Base-by-base conservation (phyloP, 2,888 invertebrate genomes). In the Andrena hattorfiana region DNA sequence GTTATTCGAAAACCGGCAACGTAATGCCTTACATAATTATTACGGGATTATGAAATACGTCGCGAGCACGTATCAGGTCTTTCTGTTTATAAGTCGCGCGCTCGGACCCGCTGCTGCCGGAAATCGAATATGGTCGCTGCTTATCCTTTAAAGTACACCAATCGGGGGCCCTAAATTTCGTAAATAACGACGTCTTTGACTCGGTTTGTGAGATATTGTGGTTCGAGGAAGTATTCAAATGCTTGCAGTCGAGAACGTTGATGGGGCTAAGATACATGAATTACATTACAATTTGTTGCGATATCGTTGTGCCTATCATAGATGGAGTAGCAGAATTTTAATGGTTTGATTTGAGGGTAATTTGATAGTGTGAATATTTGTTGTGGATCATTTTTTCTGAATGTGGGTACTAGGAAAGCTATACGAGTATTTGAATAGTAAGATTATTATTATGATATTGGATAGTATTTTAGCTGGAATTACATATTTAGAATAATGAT, bases 21-120 rank as follows among this genome's bases (percentile, higher is more conserved):
- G 49, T 60, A 49, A 54, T 35, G 56, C 59, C 68, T 83, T 83
- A 73, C 64, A 42, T 77, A 83, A 83, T 83, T 81, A 83, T 83
- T 81, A 51, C 16, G 8, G 35, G 66, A 77, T 76, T 81, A 80
- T 68, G 74, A 75, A 74, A 68, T 56, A 13, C 23, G 75, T 42
- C 60, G 42, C 32, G n/a, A 42, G 4, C 60, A 16, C 16, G n/a
- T 20, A 23, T 67, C 56, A 1, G 26, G 23, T 23, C 51, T 49
- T 56, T 67, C 59, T 30, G 51, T 23, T 60, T 56, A 23, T 51
- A 62, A 23, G 26, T 20, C 16, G 26, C 16, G 51, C 26, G 51
- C 20, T 56, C 13, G 48, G 1, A 7, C 20, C 23, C 56, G 23
- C 30, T n/a, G 23, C 42, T 16, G 26, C 28, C 54, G 49, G 49